These are phyloP conservation scores for Rhabdophis nuchalis DNA, from an alignment of 2,797 vertebrate genomes.

Conservation along the genomic window DNA sequence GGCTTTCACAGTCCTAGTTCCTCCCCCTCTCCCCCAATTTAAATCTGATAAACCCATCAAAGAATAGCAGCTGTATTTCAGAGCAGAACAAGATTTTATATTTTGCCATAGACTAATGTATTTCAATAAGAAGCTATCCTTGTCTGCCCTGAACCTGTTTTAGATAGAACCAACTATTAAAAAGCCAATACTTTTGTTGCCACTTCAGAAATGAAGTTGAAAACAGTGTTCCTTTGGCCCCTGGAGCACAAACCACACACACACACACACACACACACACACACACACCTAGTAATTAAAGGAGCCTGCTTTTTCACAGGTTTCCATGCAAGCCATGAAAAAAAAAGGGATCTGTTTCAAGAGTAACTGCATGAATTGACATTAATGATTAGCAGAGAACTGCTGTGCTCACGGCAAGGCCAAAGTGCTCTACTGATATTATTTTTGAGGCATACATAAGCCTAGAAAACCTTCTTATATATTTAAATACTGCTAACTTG, in stretches of 20 bases:
- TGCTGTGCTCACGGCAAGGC: neutral
- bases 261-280: too few species aligned
- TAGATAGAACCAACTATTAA: neutral
- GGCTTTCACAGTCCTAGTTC: neutral
- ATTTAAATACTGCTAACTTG: neutral
- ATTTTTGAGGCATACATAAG: neutral
- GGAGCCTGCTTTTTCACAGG: neutral
- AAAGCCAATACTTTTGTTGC: neutral
- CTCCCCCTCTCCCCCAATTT: neutral
- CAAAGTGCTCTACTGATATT: neutral
- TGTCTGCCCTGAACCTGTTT: neutral
- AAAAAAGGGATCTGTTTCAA: neutral
- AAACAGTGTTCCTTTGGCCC: neutral
- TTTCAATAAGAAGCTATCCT: neutral
- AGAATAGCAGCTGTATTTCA: neutral
- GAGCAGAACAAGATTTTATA: neutral
- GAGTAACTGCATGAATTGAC: neutral
- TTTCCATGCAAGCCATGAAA: neutral
- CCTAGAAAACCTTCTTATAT: neutral
- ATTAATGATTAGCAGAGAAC: neutral
- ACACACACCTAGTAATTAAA: too few species aligned
- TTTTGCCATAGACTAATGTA: neutral
- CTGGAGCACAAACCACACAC: neutral
- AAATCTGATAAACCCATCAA: neutral
- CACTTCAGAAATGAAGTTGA: neutral